Base-by-base conservation (phyloP, 1,140 invertebrate genomes). In the Drosophila subobscura region DNA sequence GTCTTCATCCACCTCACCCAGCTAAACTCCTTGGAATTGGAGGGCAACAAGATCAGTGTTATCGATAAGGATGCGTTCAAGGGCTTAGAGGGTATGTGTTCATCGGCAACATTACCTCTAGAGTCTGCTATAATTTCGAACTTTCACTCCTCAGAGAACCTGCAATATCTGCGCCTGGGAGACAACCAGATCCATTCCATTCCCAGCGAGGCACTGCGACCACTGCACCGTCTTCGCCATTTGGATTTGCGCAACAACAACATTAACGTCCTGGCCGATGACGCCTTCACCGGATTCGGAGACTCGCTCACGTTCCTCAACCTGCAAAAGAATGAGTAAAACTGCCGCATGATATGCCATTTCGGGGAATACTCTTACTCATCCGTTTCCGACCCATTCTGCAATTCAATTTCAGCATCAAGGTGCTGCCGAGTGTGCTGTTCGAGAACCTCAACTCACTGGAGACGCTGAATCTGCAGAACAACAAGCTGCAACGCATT, bases 241-340 rank as follows among this genome's bases (percentile, higher is more conserved):
- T 93, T 98, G 60, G 97, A 98, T 91, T 93, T 98, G 5, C 94
- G 96, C 66, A 94, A 95, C 10, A 98, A 98, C 91, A 97, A 97
- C 79, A 97, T 98, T 59, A 95, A 94, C 23, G 92, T 93, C 40
- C 94, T 98, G 29, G 93, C 94, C 5, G 96, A 97, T 68, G 96
- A 98, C 79, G 96, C 96, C 2, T 98, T 98, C 90, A 94, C 95
- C n/a, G 95, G 96, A 20, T 98, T 96, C 79, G 97, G 97, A n/a
- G 96, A 97, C 90, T 97, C 96, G 1, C 96, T 98, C 46, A 97
- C 97, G 3, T 98, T 97, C 92, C 93, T 98, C 4, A 97, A 97
- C 89, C 92, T 98, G 33, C 97, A 98, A 80, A 97, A 97, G 92
- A 98, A 98, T 92, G 95, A 96, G 97, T 98, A 93, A 95, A 73